phyloP scores from a whole-genome alignment of 2,888 invertebrate genomes.

The Tipula unca region DNA sequence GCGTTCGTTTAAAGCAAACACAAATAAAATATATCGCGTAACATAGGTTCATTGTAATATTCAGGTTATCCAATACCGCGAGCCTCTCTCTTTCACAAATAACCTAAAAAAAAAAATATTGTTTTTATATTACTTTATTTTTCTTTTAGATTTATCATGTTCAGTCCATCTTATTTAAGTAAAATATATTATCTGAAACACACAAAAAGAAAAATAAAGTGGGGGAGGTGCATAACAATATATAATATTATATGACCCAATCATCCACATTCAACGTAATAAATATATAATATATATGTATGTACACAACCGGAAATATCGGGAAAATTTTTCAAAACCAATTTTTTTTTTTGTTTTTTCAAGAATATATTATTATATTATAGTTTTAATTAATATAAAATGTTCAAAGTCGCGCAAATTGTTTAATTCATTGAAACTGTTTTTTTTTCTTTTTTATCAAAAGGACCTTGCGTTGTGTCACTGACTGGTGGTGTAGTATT shows the following conservation, averaged over 20 bases:
- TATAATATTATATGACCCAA: background rate
- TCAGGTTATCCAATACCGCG: background rate
- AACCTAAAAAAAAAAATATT: background rate
- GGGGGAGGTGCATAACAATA: background rate
- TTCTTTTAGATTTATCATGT: background rate
- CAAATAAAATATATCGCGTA: background rate
- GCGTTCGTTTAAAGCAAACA: background rate
- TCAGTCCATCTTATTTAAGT: background rate
- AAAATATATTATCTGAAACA: constrained; percentile 2
- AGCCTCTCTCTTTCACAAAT: background rate
- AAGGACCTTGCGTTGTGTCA: background rate
- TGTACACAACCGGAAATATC: background rate
- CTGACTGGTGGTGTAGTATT: background rate
- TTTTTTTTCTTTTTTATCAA: background rate
- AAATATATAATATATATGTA: background rate
- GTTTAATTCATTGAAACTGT: background rate
- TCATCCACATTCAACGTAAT: background rate
- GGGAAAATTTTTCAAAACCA: background rate
- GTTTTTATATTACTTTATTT: background rate
- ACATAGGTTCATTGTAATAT: background rate
- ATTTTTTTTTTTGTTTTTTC: background rate
- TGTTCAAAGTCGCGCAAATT: background rate
- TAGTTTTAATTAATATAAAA: background rate
- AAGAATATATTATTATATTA: background rate
- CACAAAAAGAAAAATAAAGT: background rate